Evolutionary conservation across 1,140 invertebrate species (phyloP), one percentile per base, ranked within the genome.

Genomic region (Elysia chlorotica): DNA sequence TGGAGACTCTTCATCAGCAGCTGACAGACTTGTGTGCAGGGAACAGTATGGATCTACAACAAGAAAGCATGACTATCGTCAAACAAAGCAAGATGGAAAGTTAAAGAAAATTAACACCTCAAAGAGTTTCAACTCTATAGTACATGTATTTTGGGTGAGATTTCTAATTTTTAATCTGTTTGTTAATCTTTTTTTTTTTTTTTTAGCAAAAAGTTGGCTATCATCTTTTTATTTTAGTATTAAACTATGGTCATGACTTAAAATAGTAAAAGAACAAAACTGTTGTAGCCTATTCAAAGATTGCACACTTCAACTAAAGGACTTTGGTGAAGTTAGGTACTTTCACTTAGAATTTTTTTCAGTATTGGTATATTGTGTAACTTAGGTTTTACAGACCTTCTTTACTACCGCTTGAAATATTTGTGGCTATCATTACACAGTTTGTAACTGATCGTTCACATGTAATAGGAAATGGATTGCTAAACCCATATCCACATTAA

Each of bases 1-100:
- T n/a, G n/a, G n/a, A n/a, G n/a, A n/a, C n/a, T n/a, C n/a, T n/a
- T n/a, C n/a, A n/a, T n/a, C n/a, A n/a, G n/a, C n/a, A n/a, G n/a
- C n/a, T n/a, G n/a, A n/a, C n/a, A 69, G 28, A 57, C 48, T 71
- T 10, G 68, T 71, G 23, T 71, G 68, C 41, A 54, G 62, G 25
- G 68, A 71, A 30, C 57, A 54, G 23, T 71, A 61, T 33, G 68
- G 68, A 2, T 71, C 56, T 31, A 41, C 68, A 5, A n/a, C 33
- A 19, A 61, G 57, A 25, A 71, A 62, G 57, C 30, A 69, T 25
- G 36, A 41, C 28, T 71, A 38, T 38, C n/a, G 59, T 19, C 57
- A 48, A 6, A 23, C 36, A 36, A n/a, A 59, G 2, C 30, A 61
- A 38, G 69, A 61, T 3, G 30, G 14, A 0, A 25, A 25, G 14